A percentile compares a stretch with the other conserved stretches of the same genome.
Conservation (phyloP, 2,888 invertebrate genomes). For the Caenorhabditis drosophilae region DNA sequence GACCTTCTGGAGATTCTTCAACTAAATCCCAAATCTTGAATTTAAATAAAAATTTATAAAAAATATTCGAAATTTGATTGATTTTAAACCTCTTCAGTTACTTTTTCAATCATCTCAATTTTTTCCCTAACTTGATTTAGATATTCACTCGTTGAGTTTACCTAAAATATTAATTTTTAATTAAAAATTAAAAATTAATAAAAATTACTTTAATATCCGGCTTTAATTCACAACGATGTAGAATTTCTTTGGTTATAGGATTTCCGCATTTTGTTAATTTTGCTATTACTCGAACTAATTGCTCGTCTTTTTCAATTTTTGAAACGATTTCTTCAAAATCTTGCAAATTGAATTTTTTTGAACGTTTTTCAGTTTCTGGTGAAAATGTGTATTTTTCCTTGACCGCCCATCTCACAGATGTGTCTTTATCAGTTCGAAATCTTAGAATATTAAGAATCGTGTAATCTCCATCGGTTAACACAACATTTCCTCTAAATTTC, state of each 20-base stretch:
- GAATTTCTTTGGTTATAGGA: constrained; percentile 35
- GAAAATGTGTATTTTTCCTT: constrained; percentile 80
- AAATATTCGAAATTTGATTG: too few species aligned
- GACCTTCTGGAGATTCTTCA: constrained; percentile 15
- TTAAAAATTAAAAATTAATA: neutral
- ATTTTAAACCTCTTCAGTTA: constrained; percentile 13
- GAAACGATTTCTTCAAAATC: constrained; percentile 10
- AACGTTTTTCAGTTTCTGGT: neutral
- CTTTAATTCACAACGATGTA: constrained; percentile 18
- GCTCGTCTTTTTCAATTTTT: constrained; percentile 26
- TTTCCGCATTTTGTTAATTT: constrained; percentile 38
- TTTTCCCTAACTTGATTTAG: constrained; percentile 12
- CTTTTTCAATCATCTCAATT: constrained; percentile 10
- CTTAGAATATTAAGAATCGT: constrained; percentile 77
- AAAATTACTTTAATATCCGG: constrained; percentile 11
- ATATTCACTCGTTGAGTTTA: constrained; percentile 3
- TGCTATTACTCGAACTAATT: constrained; percentile 22
- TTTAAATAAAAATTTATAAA: too few species aligned
- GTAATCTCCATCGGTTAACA: constrained; percentile 88
- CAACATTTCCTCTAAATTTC: constrained; percentile 79
- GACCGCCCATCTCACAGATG: constrained; percentile 86
- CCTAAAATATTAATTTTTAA: neutral
- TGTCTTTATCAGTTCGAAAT: constrained; percentile 77
- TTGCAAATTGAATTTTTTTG: neutral
- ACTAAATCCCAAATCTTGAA: constrained; percentile 27